These are phyloP conservation scores for Rhyacophila evoluta DNA, from an alignment of 2,888 invertebrate species.

Conservation along the genomic window DNA sequence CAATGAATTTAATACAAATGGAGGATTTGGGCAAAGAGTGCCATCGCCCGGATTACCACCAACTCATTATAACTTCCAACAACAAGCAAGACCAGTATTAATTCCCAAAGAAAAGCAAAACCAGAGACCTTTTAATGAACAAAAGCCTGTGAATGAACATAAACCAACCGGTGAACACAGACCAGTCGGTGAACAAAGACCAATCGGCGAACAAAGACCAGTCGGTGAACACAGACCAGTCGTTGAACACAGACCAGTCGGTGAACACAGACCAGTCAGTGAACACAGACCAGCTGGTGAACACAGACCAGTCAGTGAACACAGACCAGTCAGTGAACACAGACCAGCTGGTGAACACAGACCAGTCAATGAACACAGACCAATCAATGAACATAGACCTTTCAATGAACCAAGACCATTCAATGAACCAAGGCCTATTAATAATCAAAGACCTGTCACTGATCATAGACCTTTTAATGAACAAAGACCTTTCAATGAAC, in stretches of 20 bases:
- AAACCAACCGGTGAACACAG: too few relatives aligned
- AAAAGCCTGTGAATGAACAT: background rate
- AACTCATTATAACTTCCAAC: slow-evolving; percentile 61
- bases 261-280: background rate
- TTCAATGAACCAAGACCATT: background rate
- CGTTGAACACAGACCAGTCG: background rate
- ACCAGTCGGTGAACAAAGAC: too few relatives aligned
- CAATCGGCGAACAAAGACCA: too few relatives aligned
- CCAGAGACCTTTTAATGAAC: background rate
- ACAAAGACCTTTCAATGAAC: background rate
- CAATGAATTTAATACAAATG: slow-evolving; percentile 60
- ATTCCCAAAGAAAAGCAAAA: slow-evolving; percentile 52
- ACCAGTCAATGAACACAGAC: too few relatives aligned
- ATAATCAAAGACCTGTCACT: too few relatives aligned
- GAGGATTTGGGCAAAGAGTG: slow-evolving; percentile 64
- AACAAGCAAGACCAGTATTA: slow-evolving; percentile 55
- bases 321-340: too few relatives aligned
- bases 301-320: too few relatives aligned
- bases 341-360: too few relatives aligned
- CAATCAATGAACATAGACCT: slow-evolving; percentile 16
- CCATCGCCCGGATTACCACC: slow-evolving; percentile 65
- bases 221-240: too few relatives aligned
- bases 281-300: too few relatives aligned
- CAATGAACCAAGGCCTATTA: too few relatives aligned
- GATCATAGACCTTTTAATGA: too few relatives aligned